Evolutionary conservation across 2,888 invertebrate species (phyloP), one percentile per base, ranked within the genome.

Genomic region (Endotricha flammealis): DNA sequence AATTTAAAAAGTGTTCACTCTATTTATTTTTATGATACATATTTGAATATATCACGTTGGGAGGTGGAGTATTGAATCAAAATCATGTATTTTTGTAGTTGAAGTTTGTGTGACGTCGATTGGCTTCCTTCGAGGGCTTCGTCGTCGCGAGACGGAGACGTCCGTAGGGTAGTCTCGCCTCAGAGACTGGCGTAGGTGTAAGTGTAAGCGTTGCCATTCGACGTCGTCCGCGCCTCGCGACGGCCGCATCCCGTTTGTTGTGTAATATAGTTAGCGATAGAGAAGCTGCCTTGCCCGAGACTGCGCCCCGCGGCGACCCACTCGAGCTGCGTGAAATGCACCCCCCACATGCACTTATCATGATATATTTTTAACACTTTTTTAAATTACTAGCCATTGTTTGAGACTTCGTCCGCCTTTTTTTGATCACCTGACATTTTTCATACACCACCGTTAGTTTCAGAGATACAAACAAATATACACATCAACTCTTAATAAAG

Each of bases 241-340:
- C n/a, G n/a, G 7, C 25, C 25, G 32, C 32, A 25, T 24, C 32
- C 32, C 25, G 17, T 16, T 25, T 17, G 8, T n/a, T 17, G 27
- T 36, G 36, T 40, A 36, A 29, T 11, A 25, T 42, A 42, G 36
- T 56, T 61, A 59, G 54, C 51, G 44, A 52, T 60, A 59, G 50
- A 25, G 52, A 51, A 57, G 62, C 64, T 69, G 77, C 75, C 77
- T 79, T 78, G 71, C 64, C 67, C 50, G 60, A 65, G 62, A 65
- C 64, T 67, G 67, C 64, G 56, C 20, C 20, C 20, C 20, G 20
- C 20, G 20, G 20, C 20, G 20, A 20, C 20, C 4, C 6, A 20
- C 20, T 7, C 20, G 3, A 20, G 20, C 20, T 48, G 43, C 10
- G 32, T 12, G 32, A n/a, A 29, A 47, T 45, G 53, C 35, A 16